Conservation (phyloP, 2,797 vertebrate species). For the Leucoraja ocellata region DNA sequence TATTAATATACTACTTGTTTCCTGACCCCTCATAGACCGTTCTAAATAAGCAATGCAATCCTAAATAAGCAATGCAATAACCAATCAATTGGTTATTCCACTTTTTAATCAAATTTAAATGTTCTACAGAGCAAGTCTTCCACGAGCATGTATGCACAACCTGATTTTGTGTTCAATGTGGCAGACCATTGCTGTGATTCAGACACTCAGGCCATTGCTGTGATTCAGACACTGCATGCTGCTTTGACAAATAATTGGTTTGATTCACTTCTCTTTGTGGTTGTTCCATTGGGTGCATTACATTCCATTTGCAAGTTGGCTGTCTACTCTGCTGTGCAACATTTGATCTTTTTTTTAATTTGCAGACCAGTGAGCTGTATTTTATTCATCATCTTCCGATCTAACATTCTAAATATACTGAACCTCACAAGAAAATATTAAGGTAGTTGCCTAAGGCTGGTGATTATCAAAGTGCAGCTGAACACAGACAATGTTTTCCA, state of each 20-base stretch:
- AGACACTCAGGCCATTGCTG: background rate
- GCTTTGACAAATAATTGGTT: background rate
- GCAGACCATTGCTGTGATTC: background rate
- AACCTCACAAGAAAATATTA: no score
- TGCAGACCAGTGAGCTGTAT: background rate
- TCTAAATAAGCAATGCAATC: background rate
- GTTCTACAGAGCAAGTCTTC: background rate
- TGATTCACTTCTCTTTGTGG: background rate
- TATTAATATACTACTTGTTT: background rate
- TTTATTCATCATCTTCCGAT: background rate
- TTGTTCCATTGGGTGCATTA: background rate
- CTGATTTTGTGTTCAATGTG: background rate
- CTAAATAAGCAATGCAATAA: background rate
- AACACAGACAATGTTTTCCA: no score
- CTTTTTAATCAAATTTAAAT: background rate
- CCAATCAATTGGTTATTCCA: no score
- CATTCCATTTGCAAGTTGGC: background rate
- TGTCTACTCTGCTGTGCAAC: background rate
- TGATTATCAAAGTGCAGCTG: no score
- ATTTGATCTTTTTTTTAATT: background rate
- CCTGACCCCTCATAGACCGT: background rate
- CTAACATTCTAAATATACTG: no score
- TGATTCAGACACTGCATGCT: background rate
- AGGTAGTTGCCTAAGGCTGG: no score
- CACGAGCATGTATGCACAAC: background rate